Base-by-base conservation (phyloP, 2,888 invertebrate species). In the Agrochola litura region DNA sequence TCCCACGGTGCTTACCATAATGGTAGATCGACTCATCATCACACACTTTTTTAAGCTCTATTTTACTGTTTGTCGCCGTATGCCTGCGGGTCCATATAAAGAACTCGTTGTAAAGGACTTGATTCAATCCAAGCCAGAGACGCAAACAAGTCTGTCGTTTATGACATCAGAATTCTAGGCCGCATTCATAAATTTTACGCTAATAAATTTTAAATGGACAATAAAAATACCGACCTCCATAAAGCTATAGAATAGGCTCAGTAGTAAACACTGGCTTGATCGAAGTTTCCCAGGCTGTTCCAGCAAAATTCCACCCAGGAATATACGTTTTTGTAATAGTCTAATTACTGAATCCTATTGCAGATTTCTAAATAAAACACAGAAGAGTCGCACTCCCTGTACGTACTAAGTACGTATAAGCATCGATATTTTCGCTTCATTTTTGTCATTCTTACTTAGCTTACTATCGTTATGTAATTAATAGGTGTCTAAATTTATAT, bases 171-270 rank as follows among this genome's bases (percentile, higher is more conserved):
- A 65, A 58, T 37, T 73, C 67, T 68, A 71, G 25, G 43, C 43
- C 19, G 52, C 37, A 37, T 43, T 30, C 56, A 25, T 79, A 73
- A 81, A 85, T 68, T 73, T 52, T 46, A 71, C 16, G 16, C 41
- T 30, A 49, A 68, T 77, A 71, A 68, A 86, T 56, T 73, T 77
- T 52, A 65, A 41, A 68, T 73, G 49, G 43, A 54, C 56, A 60
- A 73, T 78, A 71, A 83, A 68, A 46, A 37, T 61, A 64, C 16
- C 61, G 37, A 43, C 22, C 41, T 66, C 49, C 10, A 60, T 82
- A 61, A 58, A 72, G 37, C 56, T 19, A 46, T 81, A 61, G 43
- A 60, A 41, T 54, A 49, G 41, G 41, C 25, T 52, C 52, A 19
- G 52, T 70, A 73, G 52, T 81, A 49, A 65, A 64, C 37, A 64